Base-by-base conservation (phyloP, 1,140 invertebrate species). In the Heterodera schachtii region DNA sequence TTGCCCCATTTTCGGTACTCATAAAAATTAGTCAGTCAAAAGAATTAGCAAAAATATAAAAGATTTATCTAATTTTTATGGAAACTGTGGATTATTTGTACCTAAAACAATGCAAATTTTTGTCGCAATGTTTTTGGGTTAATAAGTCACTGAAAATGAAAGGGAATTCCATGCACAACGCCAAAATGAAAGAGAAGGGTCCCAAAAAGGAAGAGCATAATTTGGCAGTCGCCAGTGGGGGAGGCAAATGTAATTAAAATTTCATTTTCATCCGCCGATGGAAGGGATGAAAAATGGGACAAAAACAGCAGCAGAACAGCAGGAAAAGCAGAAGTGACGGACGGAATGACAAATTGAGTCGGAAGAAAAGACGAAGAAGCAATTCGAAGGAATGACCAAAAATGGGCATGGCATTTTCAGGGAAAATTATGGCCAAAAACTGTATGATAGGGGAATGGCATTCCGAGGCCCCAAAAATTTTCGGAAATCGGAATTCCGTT, bases 311-410 rank as follows among this genome's bases (percentile, higher is more conserved):
- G 69, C 21, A 11, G 57, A 41, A 11, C 67, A 21, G 67, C 67
- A 31, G 31, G 31, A 31, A 31, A 31, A 31, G 31, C 31, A 31
- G 31, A 31, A 31, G 31, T 31, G 31, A 31, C 31, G 13, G 8
- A 41, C 41, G 69, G 69, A 31, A 71, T 71, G 41, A 71, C 69
- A 71, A 71, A 71, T 71, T 71, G 69, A 71, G 41, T 71, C 41
- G 31, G 41, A 71, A 41, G 6, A 16, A 71, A 41, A 69, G 67
- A 43, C 8, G 19, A 19, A 43, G 67, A 69, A 69, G 16, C 8
- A 69, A 31, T 31, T 31, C 31, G 31, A 31, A 31, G 31, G 31
- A 31, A 31, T 31, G 0, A 31, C 31, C 31, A 31, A 31, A n/a
- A n/a, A n/a, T n/a, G n/a, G n/a, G 31, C 31, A 31, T 31, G 31